Conservation (phyloP, 1,140 invertebrate genomes). For the Drusus annulatus region DNA sequence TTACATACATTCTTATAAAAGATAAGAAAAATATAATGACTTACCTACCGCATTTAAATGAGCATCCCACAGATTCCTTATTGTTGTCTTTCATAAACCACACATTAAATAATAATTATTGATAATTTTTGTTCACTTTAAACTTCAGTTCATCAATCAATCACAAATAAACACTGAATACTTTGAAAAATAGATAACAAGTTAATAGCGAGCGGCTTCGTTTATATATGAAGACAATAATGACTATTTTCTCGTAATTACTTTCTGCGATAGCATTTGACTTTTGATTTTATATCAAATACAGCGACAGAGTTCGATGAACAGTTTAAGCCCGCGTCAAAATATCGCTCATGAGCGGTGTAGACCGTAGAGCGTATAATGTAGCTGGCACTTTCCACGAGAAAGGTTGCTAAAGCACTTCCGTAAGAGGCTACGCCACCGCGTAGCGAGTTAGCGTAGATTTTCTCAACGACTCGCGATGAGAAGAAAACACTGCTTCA, state of each 20-base stretch:
- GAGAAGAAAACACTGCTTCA: not conserved
- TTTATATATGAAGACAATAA: not conserved
- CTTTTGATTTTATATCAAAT: conserved; percentile 16
- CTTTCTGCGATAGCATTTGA: conserved; percentile 23
- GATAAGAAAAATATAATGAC: conserved; percentile 23
- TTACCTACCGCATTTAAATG: conserved; percentile 42
- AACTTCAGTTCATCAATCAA: not conserved
- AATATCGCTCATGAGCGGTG: conserved; percentile 43
- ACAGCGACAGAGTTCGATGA: conserved; percentile 10
- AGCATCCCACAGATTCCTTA: conserved; percentile 39
- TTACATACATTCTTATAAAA: not conserved
- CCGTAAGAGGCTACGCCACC: conserved; percentile 3
- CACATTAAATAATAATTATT: conserved; percentile 3
- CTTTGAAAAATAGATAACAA: conserved; percentile 6
- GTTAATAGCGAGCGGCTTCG: not conserved
- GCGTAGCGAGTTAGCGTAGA: conserved; percentile 32
- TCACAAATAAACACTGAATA: conserved; percentile 27
- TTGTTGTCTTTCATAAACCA: conserved; percentile 24
- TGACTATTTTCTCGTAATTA: not conserved
- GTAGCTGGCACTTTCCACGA: conserved; percentile 10
- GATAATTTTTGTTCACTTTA: conserved; percentile 32
- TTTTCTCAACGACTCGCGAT: not conserved
- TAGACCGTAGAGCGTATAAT: not conserved
- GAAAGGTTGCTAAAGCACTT: conserved; percentile 20
- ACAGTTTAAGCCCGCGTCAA: conserved; percentile 7